phyloP scores from a whole-genome alignment of 2,888 invertebrate genomes.

The Agrochola macilenta region DNA sequence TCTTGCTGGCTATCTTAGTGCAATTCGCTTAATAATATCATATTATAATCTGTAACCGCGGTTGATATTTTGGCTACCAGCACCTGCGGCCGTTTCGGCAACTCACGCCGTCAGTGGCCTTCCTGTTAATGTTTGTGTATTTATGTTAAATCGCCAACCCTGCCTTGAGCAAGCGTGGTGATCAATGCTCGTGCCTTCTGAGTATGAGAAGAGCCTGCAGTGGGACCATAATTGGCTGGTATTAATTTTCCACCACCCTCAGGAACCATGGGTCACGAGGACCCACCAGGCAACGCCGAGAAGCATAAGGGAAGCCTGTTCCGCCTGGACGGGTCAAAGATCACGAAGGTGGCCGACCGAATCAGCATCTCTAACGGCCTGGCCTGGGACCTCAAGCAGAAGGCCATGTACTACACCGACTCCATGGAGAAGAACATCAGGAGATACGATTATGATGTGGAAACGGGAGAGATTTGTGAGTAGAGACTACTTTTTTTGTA shows the following conservation, averaged over 20 bases:
- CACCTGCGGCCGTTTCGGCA: neutral
- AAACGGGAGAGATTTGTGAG: slow-evolving; percentile 92
- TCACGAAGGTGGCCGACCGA: slow-evolving; percentile 69
- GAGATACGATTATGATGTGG: slow-evolving; percentile 93
- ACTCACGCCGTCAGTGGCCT: too few species aligned
- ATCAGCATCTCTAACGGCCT: slow-evolving; percentile 94
- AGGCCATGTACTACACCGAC: slow-evolving; percentile 94
- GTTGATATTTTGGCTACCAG: too few species aligned
- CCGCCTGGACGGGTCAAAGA: slow-evolving; percentile 77
- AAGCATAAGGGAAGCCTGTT: slow-evolving; percentile 86
- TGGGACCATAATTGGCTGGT: neutral
- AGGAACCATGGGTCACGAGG: slow-evolving; percentile 91
- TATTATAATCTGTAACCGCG: neutral
- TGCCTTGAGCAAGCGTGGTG: neutral
- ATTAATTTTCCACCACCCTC: slow-evolving; percentile 9
- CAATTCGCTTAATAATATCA: neutral
- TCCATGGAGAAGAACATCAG: slow-evolving; percentile 92
- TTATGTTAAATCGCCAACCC: neutral
- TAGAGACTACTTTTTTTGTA: slow-evolving; percentile 43
- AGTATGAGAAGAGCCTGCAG: too few species aligned
- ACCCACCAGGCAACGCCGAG: slow-evolving; percentile 81
- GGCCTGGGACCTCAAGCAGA: slow-evolving; percentile 93
- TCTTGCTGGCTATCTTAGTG: neutral
- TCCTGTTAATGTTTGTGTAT: too few species aligned
- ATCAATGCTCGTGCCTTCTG: neutral